Base-by-base conservation (phyloP, 2,888 invertebrate genomes). In the Conus canariensis region DNA sequence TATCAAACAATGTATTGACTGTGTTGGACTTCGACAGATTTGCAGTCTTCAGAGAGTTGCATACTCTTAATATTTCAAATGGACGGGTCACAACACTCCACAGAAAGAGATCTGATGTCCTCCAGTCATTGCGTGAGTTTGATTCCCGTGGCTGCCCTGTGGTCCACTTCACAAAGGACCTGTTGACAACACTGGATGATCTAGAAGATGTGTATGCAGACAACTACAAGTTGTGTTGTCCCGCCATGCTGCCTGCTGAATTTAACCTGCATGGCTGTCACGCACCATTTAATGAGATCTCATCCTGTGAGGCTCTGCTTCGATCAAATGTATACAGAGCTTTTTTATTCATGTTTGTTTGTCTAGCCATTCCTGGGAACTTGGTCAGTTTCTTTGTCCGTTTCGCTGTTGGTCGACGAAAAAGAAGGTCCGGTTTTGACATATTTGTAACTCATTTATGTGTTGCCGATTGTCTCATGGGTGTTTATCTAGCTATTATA, bases 301-400 rank as follows among this genome's bases (percentile, higher is more conserved):
- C 93, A 16, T 93, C 93, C 22, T 94, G 94, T 85, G 90, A 91
- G 45, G 93, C 93, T 85, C 91, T 94, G 25, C 91, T 94, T 90
- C 90, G 91, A 56, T 91, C 92, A 56, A 87, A 91, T 9, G 70
- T 90, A 22, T 90, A 93, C 56, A 80, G 92, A 58, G 88, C 90
- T 4, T 86, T 91, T 60, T 90, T 93, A 74, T 93, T 92, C 92
- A 58, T 93, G 30, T 90, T 93, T 30, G 93, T 93, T 14, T n/a
- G 90, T 16, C 60, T 91, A 19, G 92, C 93, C 7, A 85, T 93
- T 9, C 45, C 90, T 19, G 93, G 93, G 3, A 93, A 93, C 88
- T 45, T 86, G 19, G 67, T 91, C 25, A 92, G 91, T 3, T 16
- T 93, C 7, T 25, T 91, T 2, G 92, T 91, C 77, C 88, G 93